Evolutionary conservation across 92 coral and sea anemone genomes (phyloP).

Genomic region (Actinostola sp.): DNA sequence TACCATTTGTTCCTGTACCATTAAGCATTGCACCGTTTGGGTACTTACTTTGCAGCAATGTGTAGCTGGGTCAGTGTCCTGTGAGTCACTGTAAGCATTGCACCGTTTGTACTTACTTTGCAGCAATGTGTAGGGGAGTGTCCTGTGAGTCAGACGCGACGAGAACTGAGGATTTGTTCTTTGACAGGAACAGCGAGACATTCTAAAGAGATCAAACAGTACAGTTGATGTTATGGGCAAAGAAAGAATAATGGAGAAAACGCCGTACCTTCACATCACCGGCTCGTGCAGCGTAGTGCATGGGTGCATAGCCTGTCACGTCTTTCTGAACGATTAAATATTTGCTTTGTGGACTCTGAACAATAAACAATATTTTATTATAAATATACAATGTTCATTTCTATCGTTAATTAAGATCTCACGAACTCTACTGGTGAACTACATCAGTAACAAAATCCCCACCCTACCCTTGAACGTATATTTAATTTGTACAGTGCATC

Average conservation of each 20-base stretch:
- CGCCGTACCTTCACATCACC: conserved; percentile 80
- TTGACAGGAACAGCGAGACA: conserved; percentile 56
- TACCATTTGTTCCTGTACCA: too few relatives aligned
- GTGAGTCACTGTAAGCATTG: too few relatives aligned
- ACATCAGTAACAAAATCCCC: too few relatives aligned
- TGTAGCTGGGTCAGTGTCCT: not conserved
- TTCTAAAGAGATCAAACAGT: conserved; percentile 39
- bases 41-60: too few relatives aligned
- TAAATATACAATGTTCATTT: not conserved
- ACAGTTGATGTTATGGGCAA: too few relatives aligned
- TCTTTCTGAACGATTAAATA: conserved; percentile 66
- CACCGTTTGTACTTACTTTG: too few relatives aligned
- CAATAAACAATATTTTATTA: not conserved
- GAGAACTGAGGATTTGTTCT: conserved; percentile 71
- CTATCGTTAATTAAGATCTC: too few relatives aligned
- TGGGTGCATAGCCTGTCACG: conserved; percentile 75
- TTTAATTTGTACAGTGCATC: too few relatives aligned
- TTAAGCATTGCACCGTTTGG: too few relatives aligned
- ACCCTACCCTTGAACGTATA: too few relatives aligned
- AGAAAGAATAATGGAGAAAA: too few relatives aligned
- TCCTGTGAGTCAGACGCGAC: conserved; percentile 82
- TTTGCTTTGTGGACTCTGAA: conserved; percentile 66
- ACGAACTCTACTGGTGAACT: too few relatives aligned
- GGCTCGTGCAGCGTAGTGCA: conserved; percentile 82
- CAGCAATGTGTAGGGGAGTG: conserved; percentile 80